Evolutionary conservation across 2,888 invertebrate species (phyloP).

Genomic region (Azorinus chamasolen): DNA sequence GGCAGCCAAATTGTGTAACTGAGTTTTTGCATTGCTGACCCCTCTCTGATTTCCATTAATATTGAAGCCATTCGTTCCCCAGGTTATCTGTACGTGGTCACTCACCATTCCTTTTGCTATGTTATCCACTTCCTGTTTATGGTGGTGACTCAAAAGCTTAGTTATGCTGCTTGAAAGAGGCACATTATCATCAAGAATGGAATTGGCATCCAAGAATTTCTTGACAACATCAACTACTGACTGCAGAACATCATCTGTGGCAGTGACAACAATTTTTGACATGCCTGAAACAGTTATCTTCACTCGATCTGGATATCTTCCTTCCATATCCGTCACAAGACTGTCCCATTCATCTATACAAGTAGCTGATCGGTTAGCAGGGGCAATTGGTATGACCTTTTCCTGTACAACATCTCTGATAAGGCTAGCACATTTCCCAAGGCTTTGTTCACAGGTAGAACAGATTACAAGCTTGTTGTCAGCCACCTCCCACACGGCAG

Average conservation of each 20-base stretch:
- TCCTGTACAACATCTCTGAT: constrained; percentile 10
- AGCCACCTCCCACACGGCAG: constrained; percentile 42
- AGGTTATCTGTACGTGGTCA: constrained; percentile 31
- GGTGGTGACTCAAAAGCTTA: constrained; percentile 50
- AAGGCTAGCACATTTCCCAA: constrained; percentile 9
- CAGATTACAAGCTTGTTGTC: constrained; percentile 13
- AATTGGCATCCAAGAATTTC: constrained; percentile 51
- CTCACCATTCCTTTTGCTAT: constrained; percentile 34
- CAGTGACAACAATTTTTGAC: constrained; percentile 16
- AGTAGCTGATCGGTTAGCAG: background rate
- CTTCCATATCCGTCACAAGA: constrained; percentile 5
- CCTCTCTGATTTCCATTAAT: constrained; percentile 35
- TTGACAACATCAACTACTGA: constrained; percentile 27
- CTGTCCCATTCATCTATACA: constrained; percentile 28
- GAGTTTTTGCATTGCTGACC: constrained; percentile 4
- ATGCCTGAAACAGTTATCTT: background rate
- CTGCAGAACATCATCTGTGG: constrained; percentile 41
- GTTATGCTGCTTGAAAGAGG: constrained; percentile 24
- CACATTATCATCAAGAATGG: constrained; percentile 29
- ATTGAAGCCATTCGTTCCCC: constrained; percentile 12
- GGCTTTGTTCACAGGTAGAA: background rate
- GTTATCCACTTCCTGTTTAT: constrained; percentile 30
- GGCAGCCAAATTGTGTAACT: constrained; percentile 9
- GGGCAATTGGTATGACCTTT: constrained; percentile 10
- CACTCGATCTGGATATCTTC: constrained; percentile 11